Conservation (phyloP, 1,140 invertebrate species). For the Tetraneura akinire region DNA sequence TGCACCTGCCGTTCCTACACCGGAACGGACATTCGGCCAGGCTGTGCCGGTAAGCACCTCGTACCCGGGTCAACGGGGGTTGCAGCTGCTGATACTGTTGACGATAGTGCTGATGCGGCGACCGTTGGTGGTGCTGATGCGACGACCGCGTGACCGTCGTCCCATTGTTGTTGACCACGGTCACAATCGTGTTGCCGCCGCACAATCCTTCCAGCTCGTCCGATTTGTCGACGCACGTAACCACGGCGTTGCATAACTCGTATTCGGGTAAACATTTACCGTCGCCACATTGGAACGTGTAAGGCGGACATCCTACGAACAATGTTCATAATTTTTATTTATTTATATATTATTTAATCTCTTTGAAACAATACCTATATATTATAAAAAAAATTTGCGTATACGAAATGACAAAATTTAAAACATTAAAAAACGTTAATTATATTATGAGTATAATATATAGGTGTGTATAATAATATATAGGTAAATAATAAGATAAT, state of each 20-base stretch:
- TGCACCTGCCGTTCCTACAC: constrained; percentile 82
- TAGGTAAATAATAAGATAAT: no score
- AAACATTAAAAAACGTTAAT: no score
- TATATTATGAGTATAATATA: no score
- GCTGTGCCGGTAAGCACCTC: constrained; percentile 54
- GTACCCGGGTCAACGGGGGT: constrained; percentile 63
- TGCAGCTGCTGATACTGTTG: constrained; percentile 62
- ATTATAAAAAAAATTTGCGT: no score
- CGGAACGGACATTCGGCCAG: constrained; percentile 70
- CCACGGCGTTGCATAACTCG: constrained; percentile 86
- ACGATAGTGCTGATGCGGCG: no score
- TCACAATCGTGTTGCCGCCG: constrained; percentile 23
- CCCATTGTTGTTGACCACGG: constrained; percentile 55
- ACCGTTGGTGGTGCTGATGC: constrained; percentile 60
- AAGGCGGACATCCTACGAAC: constrained; percentile 67
- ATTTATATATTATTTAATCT: no score
- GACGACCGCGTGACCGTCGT: constrained; percentile 76
- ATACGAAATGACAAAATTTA: no score
- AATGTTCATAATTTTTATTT: no score
- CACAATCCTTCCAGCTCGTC: constrained; percentile 80
- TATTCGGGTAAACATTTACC: constrained; percentile 85
- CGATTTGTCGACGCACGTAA: constrained; percentile 80
- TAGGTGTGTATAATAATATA: no score
- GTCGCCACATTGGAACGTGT: constrained; percentile 79
- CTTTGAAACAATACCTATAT: no score